Base-by-base conservation (phyloP, 1,140 invertebrate genomes). In the Drosophila punjabiensis region DNA sequence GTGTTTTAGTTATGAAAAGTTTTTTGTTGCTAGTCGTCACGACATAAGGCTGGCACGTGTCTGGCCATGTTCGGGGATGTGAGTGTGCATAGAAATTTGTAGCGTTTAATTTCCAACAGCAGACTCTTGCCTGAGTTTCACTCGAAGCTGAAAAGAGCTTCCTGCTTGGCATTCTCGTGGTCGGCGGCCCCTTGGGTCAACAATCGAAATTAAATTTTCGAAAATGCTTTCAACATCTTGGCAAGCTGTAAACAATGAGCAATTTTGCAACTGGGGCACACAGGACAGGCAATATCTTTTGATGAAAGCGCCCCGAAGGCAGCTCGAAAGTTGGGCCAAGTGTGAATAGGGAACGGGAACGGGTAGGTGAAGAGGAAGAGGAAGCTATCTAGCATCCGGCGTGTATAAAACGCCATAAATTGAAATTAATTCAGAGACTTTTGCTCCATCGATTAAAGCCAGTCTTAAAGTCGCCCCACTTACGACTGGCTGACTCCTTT, bases 161-260 rank as follows among this genome's bases (percentile, higher is more conserved):
- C 62, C 18, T 48, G 58, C 58, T 63, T 64, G 39, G 58, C 58
- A 66, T 63, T 63, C 59, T 45, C 39, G 39, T 11, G 35, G 10
- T 24, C 10, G 33, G 3, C 20, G 20, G 43, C n/a, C 28, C 37
- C 37, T 66, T 62, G 66, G 65, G 59, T 70, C 81, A 87, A 82
- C 70, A 87, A 86, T 58, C 47, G 79, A 86, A 87, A 82, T 79
- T 82, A 53, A 69, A 82, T 76, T 75, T 73, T 77, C n/a, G 41
- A 41, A 70, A 63, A 58, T 45, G n/a, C 65, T 67, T 14, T 13
- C 73, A 52, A 50, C 75, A 68, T 66, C 75, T 73, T 76, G 52
- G 35, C 53, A 41, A 65, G 65, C 52, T 53, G 73, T 70, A 79
- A 85, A 82, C 75, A 86, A 70, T 60, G 58, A 56, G 63, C 30